Conservation (phyloP, 2,797 vertebrate genomes). For the Pampus argenteus region DNA sequence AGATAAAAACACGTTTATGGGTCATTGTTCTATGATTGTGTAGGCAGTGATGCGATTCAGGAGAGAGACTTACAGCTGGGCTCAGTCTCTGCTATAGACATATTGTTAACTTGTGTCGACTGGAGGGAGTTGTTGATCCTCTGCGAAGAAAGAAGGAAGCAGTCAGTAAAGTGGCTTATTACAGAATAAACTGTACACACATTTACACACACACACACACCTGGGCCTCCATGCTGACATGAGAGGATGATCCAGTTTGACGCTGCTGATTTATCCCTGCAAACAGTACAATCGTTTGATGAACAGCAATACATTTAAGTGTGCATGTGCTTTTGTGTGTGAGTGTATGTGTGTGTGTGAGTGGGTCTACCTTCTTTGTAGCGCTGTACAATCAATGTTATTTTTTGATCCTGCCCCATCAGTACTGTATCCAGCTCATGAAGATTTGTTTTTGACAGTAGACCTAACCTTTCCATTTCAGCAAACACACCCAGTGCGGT, state of each 20-base stretch:
- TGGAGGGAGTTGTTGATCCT: fast-evolving
- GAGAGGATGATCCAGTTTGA: fast-evolving
- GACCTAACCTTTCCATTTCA: conserved; percentile 81
- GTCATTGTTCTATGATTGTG: neutral
- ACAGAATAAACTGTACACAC: neutral
- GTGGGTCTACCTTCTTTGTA: conserved; percentile 43
- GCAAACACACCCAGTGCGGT: conserved; percentile 77
- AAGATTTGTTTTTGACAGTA: conserved; percentile 65
- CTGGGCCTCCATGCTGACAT: conserved; percentile 36
- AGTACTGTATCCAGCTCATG: conserved; percentile 34
- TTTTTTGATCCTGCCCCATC: conserved; percentile 36
- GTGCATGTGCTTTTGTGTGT: fast-evolving
- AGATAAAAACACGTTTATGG: neutral
- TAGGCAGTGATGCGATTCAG: neutral
- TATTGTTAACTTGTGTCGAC: fast-evolving
- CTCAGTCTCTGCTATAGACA: conserved; percentile 21
- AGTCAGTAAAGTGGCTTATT: conserved; percentile 7
- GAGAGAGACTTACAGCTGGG: conserved; percentile 46
- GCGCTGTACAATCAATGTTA: conserved; percentile 49
- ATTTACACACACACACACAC: conserved; percentile 49
- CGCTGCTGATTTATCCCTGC: neutral
- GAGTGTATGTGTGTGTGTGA: neutral
- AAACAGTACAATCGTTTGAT: conserved; percentile 14
- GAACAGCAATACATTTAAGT: neutral
- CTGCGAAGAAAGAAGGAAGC: conserved; percentile 41